Evolutionary conservation across 1,140 invertebrate genomes (phyloP), one percentile per base, ranked within the genome.

Genomic region (Tachypleus tridentatus): DNA sequence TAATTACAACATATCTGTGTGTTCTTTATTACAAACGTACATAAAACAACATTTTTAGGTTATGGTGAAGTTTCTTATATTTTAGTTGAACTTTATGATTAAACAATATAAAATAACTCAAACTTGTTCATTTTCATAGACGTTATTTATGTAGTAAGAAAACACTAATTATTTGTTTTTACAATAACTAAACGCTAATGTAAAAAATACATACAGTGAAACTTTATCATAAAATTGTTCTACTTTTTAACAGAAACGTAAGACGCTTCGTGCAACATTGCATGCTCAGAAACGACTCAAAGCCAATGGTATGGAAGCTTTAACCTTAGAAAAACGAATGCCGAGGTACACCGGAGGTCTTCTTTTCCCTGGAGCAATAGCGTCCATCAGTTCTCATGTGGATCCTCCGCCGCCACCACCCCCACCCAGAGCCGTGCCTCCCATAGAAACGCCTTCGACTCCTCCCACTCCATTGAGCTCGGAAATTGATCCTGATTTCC

Each of bases 281-380:
- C 81, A 87, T 70, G 83, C 84, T 60, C 84, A 87, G 67, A 84
- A 88, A 69, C 82, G 88, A 57, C 83, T 87, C 53, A 87, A 89
- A 73, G 85, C 87, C 4, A 91, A 91, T 72, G 86, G 89, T 5
- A 82, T 89, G 68, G 68, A 69, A 59, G 68, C 68, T 4, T 69
- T 66, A 54, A 69, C 68, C 49, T 63, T 69, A 48, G 68, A 69
- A 51, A 60, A 59, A 56, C 64, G 64, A 11, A 63, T 65, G 61
- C 61, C n/a, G 53, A n/a, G 53, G n/a, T 54, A 8, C 7, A 54
- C 53, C 7, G 7, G 51, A 51, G 67, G 64, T 29, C 62, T 63
- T 4, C 62, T 65, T 57, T 29, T 29, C 5, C 60, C 51, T 10
- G 11, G 9, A 60, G 48, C 58, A 6, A 49, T 48, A 29, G 10